Base-by-base conservation (phyloP, 1,140 invertebrate species). In the Meloidogyne floridensis region DNA sequence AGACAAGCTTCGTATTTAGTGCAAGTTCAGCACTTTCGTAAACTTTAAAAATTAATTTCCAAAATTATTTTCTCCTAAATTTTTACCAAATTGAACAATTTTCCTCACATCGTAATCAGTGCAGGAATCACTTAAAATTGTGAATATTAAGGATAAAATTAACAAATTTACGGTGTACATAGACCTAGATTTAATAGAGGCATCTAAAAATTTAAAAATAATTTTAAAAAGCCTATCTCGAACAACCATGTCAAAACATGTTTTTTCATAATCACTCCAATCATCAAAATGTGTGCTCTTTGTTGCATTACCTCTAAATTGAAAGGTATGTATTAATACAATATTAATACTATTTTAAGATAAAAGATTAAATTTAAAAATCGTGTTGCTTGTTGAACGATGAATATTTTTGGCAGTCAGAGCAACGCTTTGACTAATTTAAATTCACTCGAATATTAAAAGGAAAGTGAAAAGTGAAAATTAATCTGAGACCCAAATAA, bases 111-210 rank as follows among this genome's bases (percentile, higher is more conserved):
- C 88, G 81, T 89, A 87, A 77, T 89, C 83, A 2, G 88, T 89
- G 72, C 88, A 89, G 9, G 87, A 87, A 75, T 89, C 89, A 9
- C 77, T 79, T 9, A 69, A 43, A 47, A 59, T 4, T 13, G n/a
- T 11, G 51, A 9, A 43, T 18, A 20, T 51, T 11, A 20, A n/a
- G n/a, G n/a, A 11, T 75, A 51, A 47, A 13, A 42, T 43, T 11
- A 51, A 4, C 11, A 11, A 56, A 77, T 47, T 79, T 79, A 79
- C 77, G 88, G 88, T 54, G 83, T 84, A 72, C 88, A 89, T 15
- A 89, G 72, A 51, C 88, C 88, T 42, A 89, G 81, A 76, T 89
- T 89, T 2, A 89, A 65, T 20, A 89, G 80, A 10, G 88, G 88
- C 75, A 89, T 72, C 77, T 79, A 20, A n/a, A 78, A 78, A 13